Base-by-base conservation (phyloP, 2,113 vertebrate species). In the Zosterops lateralis region DNA sequence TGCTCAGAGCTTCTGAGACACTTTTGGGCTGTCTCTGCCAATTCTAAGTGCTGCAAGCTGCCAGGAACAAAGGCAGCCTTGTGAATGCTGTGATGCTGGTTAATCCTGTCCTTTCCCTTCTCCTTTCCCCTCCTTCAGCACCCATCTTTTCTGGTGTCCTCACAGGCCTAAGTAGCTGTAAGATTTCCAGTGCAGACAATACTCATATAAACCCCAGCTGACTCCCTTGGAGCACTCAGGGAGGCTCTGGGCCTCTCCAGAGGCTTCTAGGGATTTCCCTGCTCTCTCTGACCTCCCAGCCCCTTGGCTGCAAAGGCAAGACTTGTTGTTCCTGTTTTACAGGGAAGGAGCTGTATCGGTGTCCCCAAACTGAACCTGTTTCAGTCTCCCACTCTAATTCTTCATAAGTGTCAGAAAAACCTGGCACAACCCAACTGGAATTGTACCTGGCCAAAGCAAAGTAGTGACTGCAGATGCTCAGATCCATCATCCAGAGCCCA, bases 391-490 rank as follows among this genome's bases (percentile, higher is more conserved):
- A 36, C 26, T 62, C 57, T 44, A 47, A 16, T 54, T 72, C 21
- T 72, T 32, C 26, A 14, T 26, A 32, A 53, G 8, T 32, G 32
- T 62, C 48, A 73, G 48, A 32, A 62, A 47, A 62, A 45, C 21
- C 45, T 36, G 77, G 31, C 34, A 64, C 34, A 29, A 0, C 2
- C 3, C 31, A n/a, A 48, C 17, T 61, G 42, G 58, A 44, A 54
- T 9, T 29, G 19, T n/a, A 58, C n/a, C 48, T 11, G 31, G 24
- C 16, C 54, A 24, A 38, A 77, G 40, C 50, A 74, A 70, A 91
- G 56, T 38, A 36, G 50, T 4, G 6, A 24, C 58, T 10, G 14
- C 2, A 6, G 57, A 31, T 0, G 0, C 22, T 5, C 7, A 7
- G 21, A 40, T 45, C 78, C 29, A 60, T n/a, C 17, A 9, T 18